Evolutionary conservation across 2,797 vertebrate genomes (phyloP), one percentile per base, ranked within the genome.

Genomic region (Gastrophryne carolinensis): DNA sequence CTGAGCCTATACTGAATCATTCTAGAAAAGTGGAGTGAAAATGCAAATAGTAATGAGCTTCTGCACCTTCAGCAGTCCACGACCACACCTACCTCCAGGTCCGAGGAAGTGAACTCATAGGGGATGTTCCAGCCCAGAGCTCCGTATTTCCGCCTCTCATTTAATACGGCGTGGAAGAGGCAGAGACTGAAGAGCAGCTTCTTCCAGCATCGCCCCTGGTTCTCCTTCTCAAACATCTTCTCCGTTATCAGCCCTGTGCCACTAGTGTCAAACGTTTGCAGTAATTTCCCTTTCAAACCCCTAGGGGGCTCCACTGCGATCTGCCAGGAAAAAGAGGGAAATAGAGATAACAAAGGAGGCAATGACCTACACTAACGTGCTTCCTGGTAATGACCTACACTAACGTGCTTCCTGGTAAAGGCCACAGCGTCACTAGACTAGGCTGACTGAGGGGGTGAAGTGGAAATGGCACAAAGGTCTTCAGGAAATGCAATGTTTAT

Each of bases 101-200:
- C 87, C 1, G 85, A 84, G 56, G 83, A 74, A 11, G 49, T 83
- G 62, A 90, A 90, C 29, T 81, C 71, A 5, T 89, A 89, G 2
- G 81, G 76, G 29, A 86, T 57, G 30, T 87, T 90, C 88, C 89
- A 90, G 49, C 87, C 88, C 53, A 86, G 72, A 4, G 81, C 73
- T 3, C 85, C 84, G 1, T 87, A 90, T 27, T 73, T 83, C 56
- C 76, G 87, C 47, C 88, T 84, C 41, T 90, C 87, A 19, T 85
- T 86, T 56, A 87, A 47, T 17, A 89, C 78, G 27, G 86, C 84
- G 9, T 86, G 83, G 60, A 89, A 89, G 30, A 87, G 80, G 47
- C 87, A 87, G 0, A 90, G 66, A 54, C 81, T 83, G 72, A 90
- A 89, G 1, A 90, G 17, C 17, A 89, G 61, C 29, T 68, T 87